Evolutionary conservation across 2,888 invertebrate species (phyloP).

Genomic region (Drosophila dives): DNA sequence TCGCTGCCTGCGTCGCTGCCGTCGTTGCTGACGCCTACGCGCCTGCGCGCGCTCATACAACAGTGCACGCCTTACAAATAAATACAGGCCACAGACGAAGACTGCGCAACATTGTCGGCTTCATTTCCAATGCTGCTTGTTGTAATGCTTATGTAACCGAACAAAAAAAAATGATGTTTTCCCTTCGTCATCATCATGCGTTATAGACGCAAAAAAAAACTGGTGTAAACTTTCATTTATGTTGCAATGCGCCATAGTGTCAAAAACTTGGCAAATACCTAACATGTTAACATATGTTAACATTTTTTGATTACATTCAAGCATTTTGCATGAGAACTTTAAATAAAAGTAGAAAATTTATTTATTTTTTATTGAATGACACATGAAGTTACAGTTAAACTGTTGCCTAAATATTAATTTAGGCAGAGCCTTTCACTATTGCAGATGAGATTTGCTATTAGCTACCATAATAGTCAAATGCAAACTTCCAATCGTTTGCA

Average conservation of each 20-base stretch:
- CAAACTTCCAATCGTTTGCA: slow-evolving; percentile 52
- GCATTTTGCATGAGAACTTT: neutral
- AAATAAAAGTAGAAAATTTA: neutral
- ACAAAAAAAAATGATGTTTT: slow-evolving; percentile 64
- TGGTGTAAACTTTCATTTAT: slow-evolving; percentile 74
- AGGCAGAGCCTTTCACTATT: slow-evolving; percentile 34
- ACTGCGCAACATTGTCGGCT: slow-evolving; percentile 17
- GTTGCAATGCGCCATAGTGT: slow-evolving; percentile 60
- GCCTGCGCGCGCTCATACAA: slow-evolving; percentile 43
- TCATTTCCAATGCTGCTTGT: slow-evolving; percentile 35
- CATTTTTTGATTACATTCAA: neutral
- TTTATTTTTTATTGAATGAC: neutral
- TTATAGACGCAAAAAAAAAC: slow-evolving; percentile 47
- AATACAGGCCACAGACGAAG: slow-evolving; percentile 40
- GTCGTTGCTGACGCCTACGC: slow-evolving; percentile 57
- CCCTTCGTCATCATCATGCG: slow-evolving; percentile 62
- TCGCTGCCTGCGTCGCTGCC: slow-evolving; percentile 55
- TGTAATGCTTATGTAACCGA: slow-evolving; percentile 62
- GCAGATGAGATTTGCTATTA: slow-evolving; percentile 20
- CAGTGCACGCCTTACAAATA: slow-evolving; percentile 45
- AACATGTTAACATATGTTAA: neutral
- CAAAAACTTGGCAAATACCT: slow-evolving; percentile 27
- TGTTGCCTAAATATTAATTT: neutral
- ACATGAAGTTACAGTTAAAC: neutral
- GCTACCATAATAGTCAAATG: slow-evolving; percentile 29